Evolutionary conservation across 2,888 invertebrate genomes (phyloP).

Genomic region (Euplagia quadripunctaria): DNA sequence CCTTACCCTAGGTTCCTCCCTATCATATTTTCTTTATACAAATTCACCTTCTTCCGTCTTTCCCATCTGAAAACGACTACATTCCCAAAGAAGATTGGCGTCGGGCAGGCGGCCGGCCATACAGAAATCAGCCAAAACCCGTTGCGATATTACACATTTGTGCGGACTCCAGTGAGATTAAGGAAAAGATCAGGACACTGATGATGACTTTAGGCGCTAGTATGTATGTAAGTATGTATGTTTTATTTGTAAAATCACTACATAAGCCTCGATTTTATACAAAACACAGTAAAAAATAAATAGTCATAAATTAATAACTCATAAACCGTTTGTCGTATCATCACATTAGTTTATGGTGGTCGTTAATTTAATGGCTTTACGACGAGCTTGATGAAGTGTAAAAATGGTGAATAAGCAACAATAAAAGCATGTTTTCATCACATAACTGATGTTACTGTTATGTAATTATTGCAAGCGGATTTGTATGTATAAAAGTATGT

Average conservation of each 20-base stretch:
- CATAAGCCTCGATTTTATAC: slow-evolving; percentile 8
- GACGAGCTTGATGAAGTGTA: slow-evolving; percentile 37
- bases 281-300: slow-evolving; percentile 31
- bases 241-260: not conserved
- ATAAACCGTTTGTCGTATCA: slow-evolving; percentile 39
- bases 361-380: slow-evolving; percentile 45
- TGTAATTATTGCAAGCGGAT: not conserved
- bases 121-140: no score
- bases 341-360: slow-evolving; percentile 36
- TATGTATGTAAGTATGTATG: not conserved
- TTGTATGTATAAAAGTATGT: no score
- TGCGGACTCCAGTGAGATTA: no score
- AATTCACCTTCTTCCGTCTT: no score
- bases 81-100: no score
- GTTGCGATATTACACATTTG: no score
- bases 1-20: no score
- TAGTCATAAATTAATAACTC: slow-evolving; percentile 32
- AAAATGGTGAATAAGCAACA: slow-evolving; percentile 41
- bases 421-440: slow-evolving; percentile 26
- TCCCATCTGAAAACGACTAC: no score
- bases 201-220: not conserved
- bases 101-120: no score
- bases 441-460: not conserved
- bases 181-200: no score
- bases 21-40: no score